Conservation (phyloP, 2,888 invertebrate genomes). For the Dynastes hyllus region DNA sequence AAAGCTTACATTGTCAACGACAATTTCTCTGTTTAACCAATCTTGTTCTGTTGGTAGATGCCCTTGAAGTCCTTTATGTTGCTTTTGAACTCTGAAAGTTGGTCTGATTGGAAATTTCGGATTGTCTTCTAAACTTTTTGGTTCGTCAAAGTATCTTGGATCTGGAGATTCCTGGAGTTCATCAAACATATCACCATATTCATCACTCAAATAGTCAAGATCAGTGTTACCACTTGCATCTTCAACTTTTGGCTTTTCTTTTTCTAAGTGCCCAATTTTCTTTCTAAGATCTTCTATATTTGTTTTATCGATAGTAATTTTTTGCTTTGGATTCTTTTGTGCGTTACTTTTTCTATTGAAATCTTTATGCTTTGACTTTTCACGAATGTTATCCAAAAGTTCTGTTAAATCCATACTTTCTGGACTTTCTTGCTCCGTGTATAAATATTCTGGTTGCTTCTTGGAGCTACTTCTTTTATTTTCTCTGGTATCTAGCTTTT, state of each 20-base stretch:
- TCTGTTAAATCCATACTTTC: background rate
- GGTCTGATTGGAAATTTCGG: slow-evolving; percentile 43
- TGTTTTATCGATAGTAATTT: background rate
- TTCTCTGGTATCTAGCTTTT: slow-evolving; percentile 19
- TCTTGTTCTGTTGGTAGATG: background rate
- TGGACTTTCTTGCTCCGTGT: background rate
- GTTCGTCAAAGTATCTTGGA: background rate
- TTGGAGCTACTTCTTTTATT: background rate
- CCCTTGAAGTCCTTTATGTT: slow-evolving; percentile 26
- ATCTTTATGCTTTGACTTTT: background rate
- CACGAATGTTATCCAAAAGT: background rate
- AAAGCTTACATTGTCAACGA: slow-evolving; percentile 46
- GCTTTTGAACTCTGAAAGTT: slow-evolving; percentile 38
- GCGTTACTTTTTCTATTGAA: background rate
- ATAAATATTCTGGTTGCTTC: slow-evolving; percentile 4
- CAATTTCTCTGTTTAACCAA: slow-evolving; percentile 12
- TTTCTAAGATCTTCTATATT: background rate
- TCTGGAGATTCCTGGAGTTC: background rate
- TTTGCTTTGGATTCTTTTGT: background rate
- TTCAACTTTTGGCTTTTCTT: background rate
- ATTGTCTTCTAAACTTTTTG: slow-evolving; percentile 18
- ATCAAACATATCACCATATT: slow-evolving; percentile 13
- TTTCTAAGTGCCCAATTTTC: background rate
- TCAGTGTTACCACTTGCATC: background rate
- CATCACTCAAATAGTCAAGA: slow-evolving; percentile 8